Evolutionary conservation across 2,797 vertebrate genomes (phyloP).

Genomic region (Pseudochaenichthys georgianus): DNA sequence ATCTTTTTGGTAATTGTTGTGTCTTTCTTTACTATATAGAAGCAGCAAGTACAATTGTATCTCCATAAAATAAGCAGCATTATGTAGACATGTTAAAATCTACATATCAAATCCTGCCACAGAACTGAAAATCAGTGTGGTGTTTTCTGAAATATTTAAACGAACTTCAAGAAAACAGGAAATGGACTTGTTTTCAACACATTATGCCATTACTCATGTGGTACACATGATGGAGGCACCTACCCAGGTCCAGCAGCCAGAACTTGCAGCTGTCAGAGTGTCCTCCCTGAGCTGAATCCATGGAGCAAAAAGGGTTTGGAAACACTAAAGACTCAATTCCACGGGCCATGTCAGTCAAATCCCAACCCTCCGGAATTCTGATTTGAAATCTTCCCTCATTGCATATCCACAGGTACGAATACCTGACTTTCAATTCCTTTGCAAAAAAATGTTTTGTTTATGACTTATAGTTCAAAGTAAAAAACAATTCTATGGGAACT

Average conservation of each 20-base stretch:
- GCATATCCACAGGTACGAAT: constrained; percentile 35
- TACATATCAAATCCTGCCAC: neutral
- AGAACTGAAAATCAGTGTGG: neutral
- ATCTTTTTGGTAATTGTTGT: neutral
- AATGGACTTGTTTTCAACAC: neutral
- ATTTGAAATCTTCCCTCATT: constrained; percentile 44
- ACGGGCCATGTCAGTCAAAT: constrained; percentile 76
- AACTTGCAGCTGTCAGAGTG: constrained; percentile 84
- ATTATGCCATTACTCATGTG: neutral
- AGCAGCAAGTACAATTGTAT: neutral
- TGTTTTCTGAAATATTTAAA: neutral
- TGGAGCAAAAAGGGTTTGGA: constrained; percentile 75
- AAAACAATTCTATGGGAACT: constrained; percentile 4
- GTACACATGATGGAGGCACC: constrained; percentile 39
- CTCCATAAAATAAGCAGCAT: neutral
- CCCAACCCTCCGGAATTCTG: constrained; percentile 19
- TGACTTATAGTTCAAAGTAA: neutral
- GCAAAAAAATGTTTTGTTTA: constrained; percentile 3
- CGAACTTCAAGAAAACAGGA: neutral
- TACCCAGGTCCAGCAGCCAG: constrained; percentile 88
- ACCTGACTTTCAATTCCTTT: constrained; percentile 8
- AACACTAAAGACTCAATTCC: constrained; percentile 81
- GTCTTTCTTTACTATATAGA: neutral
- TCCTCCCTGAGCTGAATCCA: constrained; percentile 78
- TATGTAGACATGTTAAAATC: neutral